Evolutionary conservation across 2,797 vertebrate species (phyloP).

Genomic region (Lophius americanus): DNA sequence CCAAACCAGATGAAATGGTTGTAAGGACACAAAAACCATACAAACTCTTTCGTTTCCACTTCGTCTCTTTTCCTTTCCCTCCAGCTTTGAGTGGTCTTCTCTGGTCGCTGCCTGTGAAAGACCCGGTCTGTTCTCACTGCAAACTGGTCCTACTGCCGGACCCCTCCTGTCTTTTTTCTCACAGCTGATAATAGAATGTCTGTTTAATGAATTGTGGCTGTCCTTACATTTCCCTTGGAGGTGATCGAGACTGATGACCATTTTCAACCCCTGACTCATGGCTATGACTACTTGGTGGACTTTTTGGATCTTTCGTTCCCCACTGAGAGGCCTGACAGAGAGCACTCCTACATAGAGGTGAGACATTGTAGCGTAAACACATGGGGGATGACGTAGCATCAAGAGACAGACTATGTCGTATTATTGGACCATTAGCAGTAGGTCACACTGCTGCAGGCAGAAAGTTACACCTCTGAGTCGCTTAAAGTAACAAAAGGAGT

Average conservation of each 20-base stretch:
- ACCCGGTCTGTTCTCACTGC: background rate
- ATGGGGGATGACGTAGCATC: no score
- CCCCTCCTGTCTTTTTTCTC: background rate
- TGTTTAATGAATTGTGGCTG: background rate
- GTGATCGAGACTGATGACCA: constrained; percentile 84
- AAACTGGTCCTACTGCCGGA: background rate
- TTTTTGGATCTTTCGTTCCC: constrained; percentile 84
- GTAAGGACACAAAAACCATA: no score
- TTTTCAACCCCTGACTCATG: constrained; percentile 67
- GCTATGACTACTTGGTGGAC: constrained; percentile 85
- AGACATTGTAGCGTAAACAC: constrained; percentile 2
- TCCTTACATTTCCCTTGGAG: constrained; percentile 46
- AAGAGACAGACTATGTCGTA: no score
- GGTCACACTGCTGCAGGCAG: no score
- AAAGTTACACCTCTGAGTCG: no score
- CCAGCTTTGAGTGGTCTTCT: background rate
- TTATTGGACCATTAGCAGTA: no score
- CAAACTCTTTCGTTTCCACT: no score
- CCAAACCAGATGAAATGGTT: no score
- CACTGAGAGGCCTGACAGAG: constrained; percentile 71
- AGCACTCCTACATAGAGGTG: constrained; percentile 79
- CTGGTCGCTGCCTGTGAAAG: background rate
- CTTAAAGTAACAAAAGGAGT: no score
- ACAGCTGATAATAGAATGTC: background rate
- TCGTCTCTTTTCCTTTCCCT: constrained; percentile 1